Percentiles rank a stretch among this genome's conserved stretches.
Conservation (phyloP, 2,113 vertebrate species). For the Dendrocopos noguchii region DNA sequence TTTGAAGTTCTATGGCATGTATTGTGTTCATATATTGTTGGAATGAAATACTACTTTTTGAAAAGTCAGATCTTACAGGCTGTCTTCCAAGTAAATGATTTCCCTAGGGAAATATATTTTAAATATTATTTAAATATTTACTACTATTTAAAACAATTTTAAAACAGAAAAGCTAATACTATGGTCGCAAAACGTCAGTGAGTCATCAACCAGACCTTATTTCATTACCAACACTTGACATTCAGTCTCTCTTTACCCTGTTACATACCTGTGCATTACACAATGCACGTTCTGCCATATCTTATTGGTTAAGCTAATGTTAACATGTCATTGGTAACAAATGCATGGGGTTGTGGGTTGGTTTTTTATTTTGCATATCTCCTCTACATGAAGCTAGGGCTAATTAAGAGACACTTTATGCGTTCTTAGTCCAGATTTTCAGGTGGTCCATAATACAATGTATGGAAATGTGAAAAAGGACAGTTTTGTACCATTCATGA, state of each 20-base stretch:
- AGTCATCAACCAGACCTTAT: slow-evolving; percentile 44
- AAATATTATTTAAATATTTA: slow-evolving; percentile 75
- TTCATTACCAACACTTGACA: slow-evolving; percentile 53
- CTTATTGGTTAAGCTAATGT: slow-evolving; percentile 56
- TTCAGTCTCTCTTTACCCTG: slow-evolving; percentile 52
- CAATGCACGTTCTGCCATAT: slow-evolving; percentile 59
- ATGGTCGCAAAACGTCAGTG: slow-evolving; percentile 58
- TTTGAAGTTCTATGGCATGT: slow-evolving; percentile 43
- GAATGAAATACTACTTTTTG: slow-evolving; percentile 63
- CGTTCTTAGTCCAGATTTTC: slow-evolving; percentile 78
- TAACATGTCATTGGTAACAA: slow-evolving; percentile 68
- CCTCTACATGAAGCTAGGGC: slow-evolving; percentile 66
- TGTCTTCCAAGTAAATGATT: slow-evolving; percentile 75
- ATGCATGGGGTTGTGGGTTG: slow-evolving; percentile 66
- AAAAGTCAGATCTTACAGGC: slow-evolving; percentile 61
- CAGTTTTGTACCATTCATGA: slow-evolving; percentile 83
- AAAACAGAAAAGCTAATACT: slow-evolving; percentile 61
- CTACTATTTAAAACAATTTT: slow-evolving; percentile 74
- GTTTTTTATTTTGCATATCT: slow-evolving; percentile 20
- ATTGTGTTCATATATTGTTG: slow-evolving; percentile 60
- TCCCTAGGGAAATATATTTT: slow-evolving; percentile 73
- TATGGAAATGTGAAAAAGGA: slow-evolving; percentile 82
- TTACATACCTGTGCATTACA: slow-evolving; percentile 42
- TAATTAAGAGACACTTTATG: slow-evolving; percentile 74
- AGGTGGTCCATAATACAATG: slow-evolving; percentile 77